phyloP scores from a whole-genome alignment of 2,113 vertebrate species.

The Polypterus senegalus region DNA sequence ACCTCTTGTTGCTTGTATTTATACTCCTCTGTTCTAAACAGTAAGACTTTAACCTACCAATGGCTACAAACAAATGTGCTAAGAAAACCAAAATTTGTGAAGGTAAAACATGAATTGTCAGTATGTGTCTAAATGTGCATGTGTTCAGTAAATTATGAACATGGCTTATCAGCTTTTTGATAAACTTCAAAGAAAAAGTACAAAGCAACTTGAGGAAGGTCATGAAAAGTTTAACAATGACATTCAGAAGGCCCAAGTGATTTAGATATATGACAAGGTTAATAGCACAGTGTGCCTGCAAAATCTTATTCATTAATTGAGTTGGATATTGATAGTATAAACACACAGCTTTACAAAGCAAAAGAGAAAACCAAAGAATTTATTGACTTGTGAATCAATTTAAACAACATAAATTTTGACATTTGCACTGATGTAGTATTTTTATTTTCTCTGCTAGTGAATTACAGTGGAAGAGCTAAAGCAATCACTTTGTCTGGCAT shows the following conservation, averaged over 20 bases:
- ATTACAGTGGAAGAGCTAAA: background rate
- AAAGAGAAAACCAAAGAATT: background rate
- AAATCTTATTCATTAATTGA: background rate
- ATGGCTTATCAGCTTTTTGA: too few relatives aligned
- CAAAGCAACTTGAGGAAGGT: background rate
- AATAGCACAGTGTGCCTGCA: conserved; percentile 1
- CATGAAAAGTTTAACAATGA: conserved; percentile 1
- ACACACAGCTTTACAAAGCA: background rate
- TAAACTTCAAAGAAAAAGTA: conserved; percentile 6
- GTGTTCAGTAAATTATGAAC: too few relatives aligned
- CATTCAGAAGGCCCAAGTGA: background rate
- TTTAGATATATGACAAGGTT: background rate
- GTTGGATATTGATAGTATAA: background rate
- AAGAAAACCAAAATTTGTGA: too few relatives aligned
- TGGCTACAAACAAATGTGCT: too few relatives aligned
- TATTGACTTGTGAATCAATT: background rate
- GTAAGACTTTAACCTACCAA: too few relatives aligned
- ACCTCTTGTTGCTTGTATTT: too few relatives aligned
- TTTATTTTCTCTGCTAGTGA: background rate
- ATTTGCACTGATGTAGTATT: background rate
- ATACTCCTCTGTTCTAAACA: too few relatives aligned
- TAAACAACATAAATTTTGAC: background rate
- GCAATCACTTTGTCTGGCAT: background rate
- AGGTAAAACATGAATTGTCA: too few relatives aligned
- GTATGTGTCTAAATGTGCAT: too few relatives aligned